These are phyloP conservation scores for Eriocheir sinensis DNA, from an alignment of 1,140 invertebrate genomes.

Conservation along the genomic window DNA sequence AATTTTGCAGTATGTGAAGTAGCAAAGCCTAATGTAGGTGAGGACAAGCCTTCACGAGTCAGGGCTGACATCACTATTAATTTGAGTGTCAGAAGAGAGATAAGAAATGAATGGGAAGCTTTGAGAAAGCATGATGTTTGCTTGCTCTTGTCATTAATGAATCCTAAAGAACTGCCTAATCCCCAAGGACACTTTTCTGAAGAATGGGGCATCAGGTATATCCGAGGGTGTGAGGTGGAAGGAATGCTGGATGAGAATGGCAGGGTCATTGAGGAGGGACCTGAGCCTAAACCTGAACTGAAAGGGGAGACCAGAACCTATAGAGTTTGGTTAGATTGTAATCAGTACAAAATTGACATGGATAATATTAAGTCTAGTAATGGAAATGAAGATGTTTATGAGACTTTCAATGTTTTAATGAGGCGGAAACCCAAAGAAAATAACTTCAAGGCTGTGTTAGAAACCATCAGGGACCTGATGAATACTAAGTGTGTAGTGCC, in stretches of 20 bases:
- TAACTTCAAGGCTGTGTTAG: slow-evolving; percentile 99
- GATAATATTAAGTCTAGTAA: slow-evolving; percentile 85
- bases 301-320: slow-evolving; percentile 95
- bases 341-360: slow-evolving; percentile 98
- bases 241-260: slow-evolving; percentile 98
- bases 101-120: slow-evolving; percentile 98
- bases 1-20: slow-evolving; percentile 96
- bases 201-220: slow-evolving; percentile 93
- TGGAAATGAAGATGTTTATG: slow-evolving; percentile 90
- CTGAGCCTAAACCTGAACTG: slow-evolving; percentile 92
- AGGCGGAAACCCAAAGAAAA: slow-evolving; percentile 99
- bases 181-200: slow-evolving; percentile 86
- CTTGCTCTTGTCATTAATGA: slow-evolving; percentile 95
- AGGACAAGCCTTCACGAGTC: slow-evolving; percentile 96
- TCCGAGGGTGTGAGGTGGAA: slow-evolving; percentile 99
- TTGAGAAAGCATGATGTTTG: slow-evolving; percentile 98
- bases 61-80: slow-evolving; percentile 97
- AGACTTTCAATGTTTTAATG: slow-evolving; percentile 98
- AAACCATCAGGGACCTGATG: slow-evolving; percentile 99
- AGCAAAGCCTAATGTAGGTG: slow-evolving; percentile 87
- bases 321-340: slow-evolving; percentile 96
- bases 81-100: slow-evolving; percentile 93
- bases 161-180: slow-evolving; percentile 84
- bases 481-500: slow-evolving; percentile 99
- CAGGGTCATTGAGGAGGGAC: slow-evolving; percentile 97